Base-by-base conservation (phyloP, 2,113 vertebrate species). In the Festucalex cinctus region DNA sequence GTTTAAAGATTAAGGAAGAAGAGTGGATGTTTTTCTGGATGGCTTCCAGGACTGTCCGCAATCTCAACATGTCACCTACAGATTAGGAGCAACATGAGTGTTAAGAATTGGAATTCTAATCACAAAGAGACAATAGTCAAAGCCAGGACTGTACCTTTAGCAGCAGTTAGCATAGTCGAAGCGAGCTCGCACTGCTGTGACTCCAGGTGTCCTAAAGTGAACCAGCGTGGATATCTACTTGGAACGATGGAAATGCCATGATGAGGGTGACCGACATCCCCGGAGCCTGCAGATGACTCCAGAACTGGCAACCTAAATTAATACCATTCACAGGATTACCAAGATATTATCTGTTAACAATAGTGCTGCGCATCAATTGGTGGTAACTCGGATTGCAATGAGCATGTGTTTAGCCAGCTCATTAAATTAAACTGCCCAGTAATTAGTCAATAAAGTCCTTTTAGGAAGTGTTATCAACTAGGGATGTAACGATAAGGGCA, bases 1-100 rank as follows among this genome's bases (percentile, higher is more conserved):
- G 89, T 86, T 98, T 99, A 88, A 98, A 99, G 90, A 99, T 98
- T 79, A 98, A 91, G 24, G 96, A 98, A 13, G 97, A 98, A 65
- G 97, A 99, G 88, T 99, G 97, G 85, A 99, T 97, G 86, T 99
- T 96, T 79, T 98, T 98, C 91, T 98, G 97, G 86, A 99, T 97
- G 85, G 94, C 95, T 82, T 98, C 97, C 73, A 99, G 92, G 77
- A 99, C 96, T 0, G 96, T 98, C 76, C 94, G 93, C 68, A 99
- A 86, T 76, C 96, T 92, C 85, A 96, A 86, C 93, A 98, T 96
- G 81, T 99, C 96, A 35, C 97, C 97, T 99, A 7, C 63, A 39
- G 4, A 37, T 66, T 74, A 28, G 32, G 62, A 37, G 64, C 16
- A 53, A 70, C 53, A 6, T 20, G 6, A 65, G 58, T 46, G 39